phyloP scores from a whole-genome alignment of 2,113 vertebrate species.

The Gallinago paraguaiae region DNA sequence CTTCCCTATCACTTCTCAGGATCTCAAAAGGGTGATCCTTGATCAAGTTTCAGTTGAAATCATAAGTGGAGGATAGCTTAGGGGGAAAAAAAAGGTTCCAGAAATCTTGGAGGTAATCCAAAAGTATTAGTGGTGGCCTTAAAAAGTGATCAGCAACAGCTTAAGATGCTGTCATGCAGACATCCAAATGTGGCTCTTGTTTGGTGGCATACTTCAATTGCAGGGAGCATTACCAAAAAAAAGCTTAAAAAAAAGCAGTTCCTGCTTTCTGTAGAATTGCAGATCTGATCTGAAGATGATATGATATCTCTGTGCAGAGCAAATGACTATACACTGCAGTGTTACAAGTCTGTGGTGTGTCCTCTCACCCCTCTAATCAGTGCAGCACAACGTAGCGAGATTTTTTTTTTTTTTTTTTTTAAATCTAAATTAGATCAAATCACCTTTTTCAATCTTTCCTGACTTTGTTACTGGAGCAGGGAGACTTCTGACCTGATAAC shows the following conservation, averaged over 20 bases:
- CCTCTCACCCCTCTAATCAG: not conserved
- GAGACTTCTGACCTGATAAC: slow-evolving; percentile 87
- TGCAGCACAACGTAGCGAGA: not conserved
- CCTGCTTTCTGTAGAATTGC: not conserved
- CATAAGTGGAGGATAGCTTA: rapidly evolving
- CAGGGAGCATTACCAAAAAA: not conserved
- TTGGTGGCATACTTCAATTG: not conserved
- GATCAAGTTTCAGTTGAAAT: not conserved
- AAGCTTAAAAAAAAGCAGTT: not conserved
- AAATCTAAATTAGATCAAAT: not conserved
- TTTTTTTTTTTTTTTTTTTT: too few relatives aligned
- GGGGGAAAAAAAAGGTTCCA: not conserved
- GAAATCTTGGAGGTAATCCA: not conserved
- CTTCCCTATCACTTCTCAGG: not conserved
- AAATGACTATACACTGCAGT: not conserved
- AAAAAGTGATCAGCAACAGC: not conserved
- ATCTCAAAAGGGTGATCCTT: not conserved
- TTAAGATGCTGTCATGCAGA: not conserved
- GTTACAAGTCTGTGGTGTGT: not conserved
- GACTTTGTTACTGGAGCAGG: slow-evolving; percentile 59
- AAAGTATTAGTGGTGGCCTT: not conserved
- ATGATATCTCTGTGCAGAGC: not conserved
- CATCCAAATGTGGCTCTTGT: not conserved
- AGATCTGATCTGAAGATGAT: not conserved
- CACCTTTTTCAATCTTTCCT: not conserved